Evolutionary conservation across 2,888 invertebrate species (phyloP).

Genomic region (Pristionchus maxplancki): DNA sequence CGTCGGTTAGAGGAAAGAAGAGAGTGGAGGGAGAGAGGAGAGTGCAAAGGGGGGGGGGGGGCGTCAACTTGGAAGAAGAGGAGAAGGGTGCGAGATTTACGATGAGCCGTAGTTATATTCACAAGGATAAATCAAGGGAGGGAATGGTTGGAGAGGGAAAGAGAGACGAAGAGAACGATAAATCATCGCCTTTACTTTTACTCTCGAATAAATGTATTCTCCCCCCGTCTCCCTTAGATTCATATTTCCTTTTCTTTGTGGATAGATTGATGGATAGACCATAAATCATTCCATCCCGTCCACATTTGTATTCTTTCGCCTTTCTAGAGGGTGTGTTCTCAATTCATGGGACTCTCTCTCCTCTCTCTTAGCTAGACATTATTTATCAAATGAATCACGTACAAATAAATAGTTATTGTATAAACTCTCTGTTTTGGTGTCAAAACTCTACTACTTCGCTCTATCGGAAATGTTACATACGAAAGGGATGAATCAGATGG

Average conservation of each 20-base stretch:
- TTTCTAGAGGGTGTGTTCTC: slow-evolving; percentile 12
- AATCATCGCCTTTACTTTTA: slow-evolving; percentile 33
- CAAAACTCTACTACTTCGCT: slow-evolving; percentile 44
- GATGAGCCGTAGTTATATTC: slow-evolving; percentile 49
- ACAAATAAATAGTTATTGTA: slow-evolving; percentile 42
- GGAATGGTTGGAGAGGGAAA: not conserved
- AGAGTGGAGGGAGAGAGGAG: not conserved
- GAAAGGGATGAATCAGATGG: slow-evolving; percentile 4
- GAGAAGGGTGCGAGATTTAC: slow-evolving; percentile 44
- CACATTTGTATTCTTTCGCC: slow-evolving; percentile 36
- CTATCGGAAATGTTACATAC: slow-evolving; percentile 39
- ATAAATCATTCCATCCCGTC: slow-evolving; percentile 27
- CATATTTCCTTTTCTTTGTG: slow-evolving; percentile 44
- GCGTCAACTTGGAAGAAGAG: slow-evolving; percentile 18
- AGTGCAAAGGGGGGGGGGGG: not conserved
- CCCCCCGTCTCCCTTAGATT: slow-evolving; percentile 35
- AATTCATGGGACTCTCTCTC: not conserved
- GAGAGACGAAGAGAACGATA: slow-evolving; percentile 22
- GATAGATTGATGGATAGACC: slow-evolving; percentile 40
- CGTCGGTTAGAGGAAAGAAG: not conserved
- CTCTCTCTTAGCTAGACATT: not conserved
- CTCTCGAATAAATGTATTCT: slow-evolving; percentile 45
- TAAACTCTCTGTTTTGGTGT: slow-evolving; percentile 41
- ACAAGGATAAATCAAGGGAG: slow-evolving; percentile 50
- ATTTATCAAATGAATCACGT: slow-evolving; percentile 15